A percentile compares a stretch with the other conserved stretches of the same genome.
Conservation (phyloP, 2,888 invertebrate genomes). For the Lysandra coridon region DNA sequence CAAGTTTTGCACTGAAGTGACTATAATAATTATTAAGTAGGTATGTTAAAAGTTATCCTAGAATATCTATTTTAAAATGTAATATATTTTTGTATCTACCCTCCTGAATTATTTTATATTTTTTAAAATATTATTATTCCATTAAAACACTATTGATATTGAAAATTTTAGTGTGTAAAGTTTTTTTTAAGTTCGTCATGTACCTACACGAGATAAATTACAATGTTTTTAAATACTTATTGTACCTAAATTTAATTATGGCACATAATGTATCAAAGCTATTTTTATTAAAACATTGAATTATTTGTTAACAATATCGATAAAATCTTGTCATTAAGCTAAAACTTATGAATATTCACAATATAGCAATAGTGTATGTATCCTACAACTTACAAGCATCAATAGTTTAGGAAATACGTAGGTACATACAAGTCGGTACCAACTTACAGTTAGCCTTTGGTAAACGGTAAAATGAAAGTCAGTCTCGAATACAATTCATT, state of each 20-base stretch:
- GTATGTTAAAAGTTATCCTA: no score
- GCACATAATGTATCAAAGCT: conserved; percentile 5
- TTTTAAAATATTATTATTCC: no score
- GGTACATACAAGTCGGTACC: neutral
- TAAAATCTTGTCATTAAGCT: conserved; percentile 18
- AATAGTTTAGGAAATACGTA: neutral
- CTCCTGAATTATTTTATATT: no score
- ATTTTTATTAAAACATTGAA: neutral
- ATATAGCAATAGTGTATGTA: no score
- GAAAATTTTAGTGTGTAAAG: neutral
- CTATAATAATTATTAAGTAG: no score
- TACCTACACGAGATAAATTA: neutral
- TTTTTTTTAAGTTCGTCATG: neutral
- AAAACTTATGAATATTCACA: neutral
- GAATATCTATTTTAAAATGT: no score
- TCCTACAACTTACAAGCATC: neutral
- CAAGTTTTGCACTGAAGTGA: no score
- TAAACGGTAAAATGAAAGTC: conserved; percentile 5
- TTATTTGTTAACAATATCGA: neutral
- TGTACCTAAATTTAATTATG: neutral
- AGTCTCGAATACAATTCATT: conserved; percentile 17
- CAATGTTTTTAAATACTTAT: neutral
- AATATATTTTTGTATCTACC: no score
- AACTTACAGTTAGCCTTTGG: conserved; percentile 30
- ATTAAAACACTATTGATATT: neutral